These are phyloP conservation scores for Ptyas mucosa DNA, from an alignment of 2,113 vertebrate species.

Conservation along the genomic window DNA sequence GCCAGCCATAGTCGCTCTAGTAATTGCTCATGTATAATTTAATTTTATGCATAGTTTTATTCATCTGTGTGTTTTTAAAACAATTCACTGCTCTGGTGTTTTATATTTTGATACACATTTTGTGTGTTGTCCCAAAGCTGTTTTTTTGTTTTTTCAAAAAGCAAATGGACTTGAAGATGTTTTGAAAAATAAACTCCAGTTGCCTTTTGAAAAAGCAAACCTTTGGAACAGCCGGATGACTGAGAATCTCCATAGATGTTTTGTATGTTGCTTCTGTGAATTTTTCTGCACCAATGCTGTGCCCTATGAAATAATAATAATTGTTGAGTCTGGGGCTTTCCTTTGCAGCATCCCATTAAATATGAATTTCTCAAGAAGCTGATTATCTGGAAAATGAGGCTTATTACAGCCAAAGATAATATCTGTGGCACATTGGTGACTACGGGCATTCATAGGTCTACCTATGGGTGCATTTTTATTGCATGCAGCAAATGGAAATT, in stretches of 20 bases:
- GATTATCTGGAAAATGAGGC: neutral
- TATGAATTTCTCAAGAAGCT: neutral
- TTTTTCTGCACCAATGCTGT: neutral
- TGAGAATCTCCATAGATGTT: neutral
- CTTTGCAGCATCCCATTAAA: neutral
- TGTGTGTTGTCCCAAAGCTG: neutral
- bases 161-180: neutral
- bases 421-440: neutral
- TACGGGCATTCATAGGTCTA: neutral
- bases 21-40: neutral
- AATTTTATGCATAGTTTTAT: neutral
- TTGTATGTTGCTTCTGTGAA: neutral
- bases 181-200: neutral
- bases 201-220: neutral
- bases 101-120: neutral
- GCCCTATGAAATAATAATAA: neutral
- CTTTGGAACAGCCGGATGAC: neutral
- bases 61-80: neutral
- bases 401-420: neutral
- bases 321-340: neutral
- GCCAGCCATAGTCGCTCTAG: neutral
- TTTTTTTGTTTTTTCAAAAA: neutral
- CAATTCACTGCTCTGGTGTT: neutral
- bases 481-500: neutral
- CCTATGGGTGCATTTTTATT: neutral